Percentiles rank a stretch among this genome's conserved stretches.
These are phyloP conservation scores for Tribolium freemani DNA, from an alignment of 2,888 invertebrate species.

Conservation along the genomic window DNA sequence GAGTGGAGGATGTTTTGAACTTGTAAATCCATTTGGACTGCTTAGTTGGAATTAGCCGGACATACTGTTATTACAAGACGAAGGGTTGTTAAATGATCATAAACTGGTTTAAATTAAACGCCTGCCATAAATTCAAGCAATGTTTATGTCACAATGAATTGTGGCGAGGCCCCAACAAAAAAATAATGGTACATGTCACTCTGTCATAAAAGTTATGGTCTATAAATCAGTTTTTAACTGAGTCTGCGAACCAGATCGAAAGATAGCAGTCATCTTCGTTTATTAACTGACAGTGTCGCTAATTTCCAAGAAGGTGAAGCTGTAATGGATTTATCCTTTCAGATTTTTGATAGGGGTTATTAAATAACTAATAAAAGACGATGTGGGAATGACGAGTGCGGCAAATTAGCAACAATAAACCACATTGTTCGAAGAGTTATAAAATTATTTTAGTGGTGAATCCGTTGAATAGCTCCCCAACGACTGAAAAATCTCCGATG, in stretches of 20 bases:
- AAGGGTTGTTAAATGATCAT: slow-evolving; percentile 46
- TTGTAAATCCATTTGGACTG: slow-evolving; percentile 25
- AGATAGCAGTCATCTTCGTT: slow-evolving; percentile 50
- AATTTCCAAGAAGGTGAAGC: slow-evolving; percentile 46
- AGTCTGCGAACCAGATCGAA: slow-evolving; percentile 49
- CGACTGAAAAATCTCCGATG: slow-evolving; percentile 39
- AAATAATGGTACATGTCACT: slow-evolving; percentile 61
- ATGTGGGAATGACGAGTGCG: slow-evolving; percentile 6
- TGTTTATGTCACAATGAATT: slow-evolving; percentile 61
- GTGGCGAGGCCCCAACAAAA: slow-evolving; percentile 57
- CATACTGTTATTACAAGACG: slow-evolving; percentile 43
- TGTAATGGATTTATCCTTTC: slow-evolving; percentile 42
- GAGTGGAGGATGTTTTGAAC: neutral
- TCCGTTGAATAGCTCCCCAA: slow-evolving; percentile 28
- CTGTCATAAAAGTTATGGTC: slow-evolving; percentile 65
- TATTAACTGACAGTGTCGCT: slow-evolving; percentile 47
- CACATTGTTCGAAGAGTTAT: slow-evolving; percentile 18
- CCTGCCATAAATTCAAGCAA: slow-evolving; percentile 59
- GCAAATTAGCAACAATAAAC: slow-evolving; percentile 28
- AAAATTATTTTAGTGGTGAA: slow-evolving; percentile 27
- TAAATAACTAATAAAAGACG: slow-evolving; percentile 35
- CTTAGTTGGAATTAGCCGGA: slow-evolving; percentile 36
- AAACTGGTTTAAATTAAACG: slow-evolving; percentile 58
- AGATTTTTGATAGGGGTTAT: slow-evolving; percentile 42
- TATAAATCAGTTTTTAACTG: slow-evolving; percentile 63